A percentile compares a stretch with the other conserved stretches of the same genome.
Evolutionary conservation across 2,888 invertebrate genomes (phyloP).

Genomic region (Pollenia angustigena): DNA sequence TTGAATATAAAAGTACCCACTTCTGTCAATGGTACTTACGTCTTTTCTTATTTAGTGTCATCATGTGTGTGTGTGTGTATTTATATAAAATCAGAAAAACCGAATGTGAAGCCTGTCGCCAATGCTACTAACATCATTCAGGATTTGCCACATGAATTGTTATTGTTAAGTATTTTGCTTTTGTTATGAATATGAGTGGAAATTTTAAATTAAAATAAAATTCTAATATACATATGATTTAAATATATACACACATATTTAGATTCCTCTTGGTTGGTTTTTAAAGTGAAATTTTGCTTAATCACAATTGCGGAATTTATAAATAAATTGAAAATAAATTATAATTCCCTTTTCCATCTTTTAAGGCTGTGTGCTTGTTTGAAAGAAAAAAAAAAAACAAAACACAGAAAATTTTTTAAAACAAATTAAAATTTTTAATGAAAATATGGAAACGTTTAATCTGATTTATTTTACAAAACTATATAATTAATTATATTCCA

Average conservation of each 20-base stretch:
- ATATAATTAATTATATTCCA: too few species aligned
- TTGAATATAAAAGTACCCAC: slow-evolving; percentile 7
- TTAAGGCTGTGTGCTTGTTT: neutral
- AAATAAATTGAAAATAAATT: slow-evolving; percentile 21
- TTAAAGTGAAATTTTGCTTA: slow-evolving; percentile 21
- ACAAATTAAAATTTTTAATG: neutral
- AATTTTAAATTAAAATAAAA: slow-evolving; percentile 13
- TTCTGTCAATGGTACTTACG: neutral
- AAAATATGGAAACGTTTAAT: too few species aligned
- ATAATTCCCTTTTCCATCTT: neutral
- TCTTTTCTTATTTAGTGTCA: neutral
- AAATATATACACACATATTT: neutral
- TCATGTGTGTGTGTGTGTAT: neutral
- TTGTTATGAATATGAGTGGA: neutral
- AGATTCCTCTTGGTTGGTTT: slow-evolving; percentile 3
- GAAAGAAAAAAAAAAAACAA: neutral
- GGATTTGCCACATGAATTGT: slow-evolving; percentile 45
- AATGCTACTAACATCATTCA: neutral
- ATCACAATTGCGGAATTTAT: slow-evolving; percentile 15
- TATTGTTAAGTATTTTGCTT: slow-evolving; percentile 45
- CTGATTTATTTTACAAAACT: too few species aligned
- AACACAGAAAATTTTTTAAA: neutral
- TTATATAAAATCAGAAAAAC: slow-evolving; percentile 18
- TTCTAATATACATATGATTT: too few species aligned
- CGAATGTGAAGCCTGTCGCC: neutral